These are phyloP conservation scores for Anagyrus pseudococci DNA, from an alignment of 2,888 invertebrate species.

Conservation along the genomic window DNA sequence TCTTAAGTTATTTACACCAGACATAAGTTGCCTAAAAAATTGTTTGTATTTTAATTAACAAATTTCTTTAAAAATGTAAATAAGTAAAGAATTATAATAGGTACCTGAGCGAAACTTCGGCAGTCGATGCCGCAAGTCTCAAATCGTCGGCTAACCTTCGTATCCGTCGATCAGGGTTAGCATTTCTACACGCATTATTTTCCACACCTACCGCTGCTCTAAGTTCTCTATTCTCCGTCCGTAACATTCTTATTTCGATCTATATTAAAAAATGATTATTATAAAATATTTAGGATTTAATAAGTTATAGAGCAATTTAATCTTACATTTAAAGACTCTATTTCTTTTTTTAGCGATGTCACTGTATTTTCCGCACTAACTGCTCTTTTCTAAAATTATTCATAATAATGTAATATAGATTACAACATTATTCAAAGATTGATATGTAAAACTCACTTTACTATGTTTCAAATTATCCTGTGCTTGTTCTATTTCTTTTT, in stretches of 20 bases:
- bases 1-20: constrained; percentile 72
- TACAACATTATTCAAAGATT: constrained; percentile 12
- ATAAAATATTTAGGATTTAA: neutral
- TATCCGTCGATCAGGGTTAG: constrained; percentile 59
- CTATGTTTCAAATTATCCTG: constrained; percentile 68
- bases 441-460: constrained; percentile 58
- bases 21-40: constrained; percentile 69
- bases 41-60: neutral
- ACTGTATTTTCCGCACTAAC: constrained; percentile 70
- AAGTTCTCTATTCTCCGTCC: constrained; percentile 65
- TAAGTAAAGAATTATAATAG: constrained; percentile 10
- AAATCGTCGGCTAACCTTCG: constrained; percentile 68
- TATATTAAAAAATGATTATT: constrained; percentile 47
- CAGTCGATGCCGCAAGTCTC: constrained; percentile 69
- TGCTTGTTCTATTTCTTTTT: constrained; percentile 67
- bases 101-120: constrained; percentile 72
- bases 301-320: neutral
- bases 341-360: constrained; percentile 72
- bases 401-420: neutral
- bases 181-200: constrained; percentile 52
- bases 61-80: neutral
- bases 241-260: constrained; percentile 64
- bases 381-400: constrained; percentile 67
- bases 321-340: constrained; percentile 73
- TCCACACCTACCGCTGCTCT: constrained; percentile 63